A percentile compares a stretch with the other conserved stretches of the same genome.
Conservation (phyloP, 2,113 vertebrate species). For the Microcebus jonahi region DNA sequence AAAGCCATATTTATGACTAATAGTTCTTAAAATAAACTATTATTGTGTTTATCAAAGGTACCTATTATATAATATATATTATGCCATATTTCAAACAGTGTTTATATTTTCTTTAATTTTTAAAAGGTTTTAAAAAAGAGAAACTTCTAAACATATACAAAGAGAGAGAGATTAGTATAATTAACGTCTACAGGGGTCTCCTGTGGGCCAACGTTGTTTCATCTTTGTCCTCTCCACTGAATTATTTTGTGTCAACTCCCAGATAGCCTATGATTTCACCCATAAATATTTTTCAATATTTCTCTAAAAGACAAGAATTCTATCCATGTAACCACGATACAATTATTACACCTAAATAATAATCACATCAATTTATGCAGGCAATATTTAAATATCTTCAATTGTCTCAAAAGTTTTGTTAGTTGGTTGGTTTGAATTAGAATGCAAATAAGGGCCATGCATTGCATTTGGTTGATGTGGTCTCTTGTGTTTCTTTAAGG, state of each 20-base stretch:
- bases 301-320: not conserved
- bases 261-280: not conserved
- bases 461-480: not conserved
- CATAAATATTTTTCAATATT: constrained; percentile 16
- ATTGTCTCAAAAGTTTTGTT: not conserved
- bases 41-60: not conserved
- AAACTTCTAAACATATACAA: not conserved
- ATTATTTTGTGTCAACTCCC: constrained; percentile 2
- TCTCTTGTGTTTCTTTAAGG: not conserved
- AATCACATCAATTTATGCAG: not conserved
- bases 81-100: not conserved
- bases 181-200: not conserved
- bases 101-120: not conserved
- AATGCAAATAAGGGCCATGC: too few relatives aligned
- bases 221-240: not conserved
- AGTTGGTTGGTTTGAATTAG: not conserved
- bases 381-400: not conserved
- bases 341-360: not conserved
- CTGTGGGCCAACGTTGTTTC: not conserved
- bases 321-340: not conserved
- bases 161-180: not conserved
- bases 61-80: not conserved
- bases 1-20: not conserved
- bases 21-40: constrained; percentile 20
- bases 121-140: not conserved